Evolutionary conservation across 2,888 invertebrate species (phyloP), one percentile per base, ranked within the genome.

Genomic region (Drosophila anomelani): DNA sequence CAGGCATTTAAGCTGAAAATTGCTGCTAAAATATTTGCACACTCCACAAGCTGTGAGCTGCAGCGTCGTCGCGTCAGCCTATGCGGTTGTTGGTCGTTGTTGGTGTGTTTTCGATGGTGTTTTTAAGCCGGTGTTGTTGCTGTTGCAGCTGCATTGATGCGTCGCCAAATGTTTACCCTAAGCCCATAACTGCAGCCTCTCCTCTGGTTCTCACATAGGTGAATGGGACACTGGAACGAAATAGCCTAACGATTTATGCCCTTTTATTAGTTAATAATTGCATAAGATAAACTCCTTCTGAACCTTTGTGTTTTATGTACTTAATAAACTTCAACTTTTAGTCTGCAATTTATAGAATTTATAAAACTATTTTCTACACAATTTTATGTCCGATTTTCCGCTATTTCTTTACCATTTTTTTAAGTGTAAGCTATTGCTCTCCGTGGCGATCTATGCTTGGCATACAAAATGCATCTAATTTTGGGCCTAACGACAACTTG

Each of bases 1-100:
- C 62, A 75, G 78, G 84, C 75, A 82, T 81, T 90, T 87, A 90
- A 87, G 89, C 85, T 84, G 90, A 90, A 90, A 89, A 90, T 91
- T 85, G 87, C 83, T 81, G 79, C 75, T 68, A 84, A 90, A 90
- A 90, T 90, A 90, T 90, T 90, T 90, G 71, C 88, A 78, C 79
- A 84, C 76, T 81, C 69, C 77, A 72, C 76, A 76, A 68, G 63
- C 55, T 38, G 57, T 64, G 72, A 71, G 73, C 61, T 41, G 58
- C 58, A 69, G 59, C 12, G 17, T 74, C 51, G 47, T 29, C 9
- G 26, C 4, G 10, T 58, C 62, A 38, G 56, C 34, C 62, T 53
- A 66, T 53, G 49, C 41, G 32, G 47, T 69, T 41, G 47, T 61
- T 61, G 17, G 1, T 20, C 5, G 13, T 32, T n/a, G 32, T 23